phyloP scores from a whole-genome alignment of 2,888 invertebrate genomes.

The Bellardia pandia region DNA sequence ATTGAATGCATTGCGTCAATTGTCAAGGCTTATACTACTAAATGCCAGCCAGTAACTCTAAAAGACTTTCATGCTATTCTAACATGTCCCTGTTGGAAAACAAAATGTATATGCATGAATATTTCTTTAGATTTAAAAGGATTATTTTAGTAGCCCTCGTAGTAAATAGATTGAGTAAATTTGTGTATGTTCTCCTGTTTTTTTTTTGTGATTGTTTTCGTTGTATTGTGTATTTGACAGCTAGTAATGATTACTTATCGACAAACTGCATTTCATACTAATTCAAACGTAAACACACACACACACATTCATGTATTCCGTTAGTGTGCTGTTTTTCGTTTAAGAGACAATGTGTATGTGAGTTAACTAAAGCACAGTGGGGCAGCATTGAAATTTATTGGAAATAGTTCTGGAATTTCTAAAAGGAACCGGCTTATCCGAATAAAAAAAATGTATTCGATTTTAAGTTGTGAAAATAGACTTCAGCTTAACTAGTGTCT shows the following conservation, averaged over 20 bases:
- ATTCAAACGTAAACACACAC: neutral
- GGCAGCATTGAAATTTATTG: too few relatives aligned
- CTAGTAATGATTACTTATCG: conserved; percentile 71
- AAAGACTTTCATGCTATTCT: too few relatives aligned
- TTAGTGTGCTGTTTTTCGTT: neutral
- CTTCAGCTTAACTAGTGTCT: too few relatives aligned
- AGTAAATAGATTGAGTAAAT: neutral
- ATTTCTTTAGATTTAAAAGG: neutral
- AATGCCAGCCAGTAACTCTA: too few relatives aligned
- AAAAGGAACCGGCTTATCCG: too few relatives aligned
- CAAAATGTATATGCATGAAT: too few relatives aligned
- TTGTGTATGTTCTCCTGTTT: neutral
- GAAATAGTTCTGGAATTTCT: too few relatives aligned
- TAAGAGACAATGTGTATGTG: neutral
- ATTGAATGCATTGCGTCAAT: too few relatives aligned
- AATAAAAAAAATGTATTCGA: too few relatives aligned
- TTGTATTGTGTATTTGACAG: conserved; percentile 64
- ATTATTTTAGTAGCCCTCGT: neutral
- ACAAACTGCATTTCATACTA: conserved; percentile 63
- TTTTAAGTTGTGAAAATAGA: too few relatives aligned
- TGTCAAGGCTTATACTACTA: too few relatives aligned
- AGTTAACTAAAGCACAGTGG: neutral
- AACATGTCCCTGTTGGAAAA: too few relatives aligned
- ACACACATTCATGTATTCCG: neutral
- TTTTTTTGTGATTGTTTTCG: conserved; percentile 21